Conservation (phyloP, 2,113 vertebrate genomes). For the Hyperoodon ampullatus region DNA sequence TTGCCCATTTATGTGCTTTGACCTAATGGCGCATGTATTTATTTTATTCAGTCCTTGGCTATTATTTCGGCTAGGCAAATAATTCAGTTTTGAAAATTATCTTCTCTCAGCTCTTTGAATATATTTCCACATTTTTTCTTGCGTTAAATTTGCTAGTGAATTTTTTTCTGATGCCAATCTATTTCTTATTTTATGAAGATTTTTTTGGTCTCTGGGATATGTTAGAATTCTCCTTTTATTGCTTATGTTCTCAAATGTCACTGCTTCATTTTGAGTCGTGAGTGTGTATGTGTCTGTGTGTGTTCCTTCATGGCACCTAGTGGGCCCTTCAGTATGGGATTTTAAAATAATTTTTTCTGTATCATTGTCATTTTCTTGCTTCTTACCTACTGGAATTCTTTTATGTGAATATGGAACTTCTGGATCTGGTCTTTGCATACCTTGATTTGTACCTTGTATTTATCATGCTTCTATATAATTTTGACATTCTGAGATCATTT, state of each 20-base stretch:
- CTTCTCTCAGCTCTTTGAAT: neutral
- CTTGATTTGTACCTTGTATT: neutral
- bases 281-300: neutral
- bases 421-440: neutral
- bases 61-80: neutral
- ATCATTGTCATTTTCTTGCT: neutral
- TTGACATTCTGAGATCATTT: neutral
- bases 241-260: neutral
- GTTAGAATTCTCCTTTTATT: neutral
- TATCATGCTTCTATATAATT: neutral
- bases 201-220: neutral
- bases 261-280: neutral
- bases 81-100: neutral
- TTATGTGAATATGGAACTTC: neutral
- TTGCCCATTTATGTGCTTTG: neutral
- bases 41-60: neutral
- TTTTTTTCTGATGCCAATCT: neutral
- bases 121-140: neutral
- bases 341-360: neutral
- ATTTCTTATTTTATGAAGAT: neutral
- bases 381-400: neutral
- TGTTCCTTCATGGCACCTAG: neutral
- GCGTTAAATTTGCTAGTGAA: neutral
- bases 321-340: neutral
- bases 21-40: neutral